Conservation (phyloP, 1,140 invertebrate species). For the Periplaneta americana region DNA sequence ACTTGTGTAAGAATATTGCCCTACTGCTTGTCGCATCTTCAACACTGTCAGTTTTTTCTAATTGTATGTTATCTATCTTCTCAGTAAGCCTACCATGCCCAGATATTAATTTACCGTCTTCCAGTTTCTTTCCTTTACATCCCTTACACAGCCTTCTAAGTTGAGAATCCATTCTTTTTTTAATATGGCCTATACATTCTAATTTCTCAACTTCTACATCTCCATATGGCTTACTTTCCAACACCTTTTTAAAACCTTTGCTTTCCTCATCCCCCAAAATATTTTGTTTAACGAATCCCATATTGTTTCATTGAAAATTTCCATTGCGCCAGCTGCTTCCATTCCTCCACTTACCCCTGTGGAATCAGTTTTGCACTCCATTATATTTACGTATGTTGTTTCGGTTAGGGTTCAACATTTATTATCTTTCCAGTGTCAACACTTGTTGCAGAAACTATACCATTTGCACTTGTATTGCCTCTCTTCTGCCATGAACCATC, state of each 20-base stretch:
- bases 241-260: constrained; percentile 22
- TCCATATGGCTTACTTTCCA: constrained; percentile 17
- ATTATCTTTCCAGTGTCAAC: constrained; percentile 15
- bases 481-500: constrained; percentile 18
- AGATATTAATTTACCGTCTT: background rate
- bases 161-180: constrained; percentile 20
- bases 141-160: background rate
- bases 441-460: constrained; percentile 9
- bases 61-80: constrained; percentile 23
- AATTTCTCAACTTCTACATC: constrained; percentile 1
- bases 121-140: background rate
- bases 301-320: constrained; percentile 20
- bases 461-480: constrained; percentile 12
- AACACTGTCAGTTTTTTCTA: constrained; percentile 15
- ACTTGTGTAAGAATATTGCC: constrained; percentile 22
- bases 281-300: constrained; percentile 16
- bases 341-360: constrained; percentile 20
- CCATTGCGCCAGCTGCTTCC: constrained; percentile 20
- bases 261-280: constrained; percentile 25
- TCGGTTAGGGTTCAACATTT: constrained; percentile 5
- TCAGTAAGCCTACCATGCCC: constrained; percentile 22
- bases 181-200: constrained; percentile 21
- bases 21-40: constrained; percentile 21
- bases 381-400: constrained; percentile 4
- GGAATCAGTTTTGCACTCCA: constrained; percentile 13